Evolutionary conservation across 2,797 vertebrate genomes (phyloP), one percentile per base, ranked within the genome.

Genomic region (Danio jaintianensis): DNA sequence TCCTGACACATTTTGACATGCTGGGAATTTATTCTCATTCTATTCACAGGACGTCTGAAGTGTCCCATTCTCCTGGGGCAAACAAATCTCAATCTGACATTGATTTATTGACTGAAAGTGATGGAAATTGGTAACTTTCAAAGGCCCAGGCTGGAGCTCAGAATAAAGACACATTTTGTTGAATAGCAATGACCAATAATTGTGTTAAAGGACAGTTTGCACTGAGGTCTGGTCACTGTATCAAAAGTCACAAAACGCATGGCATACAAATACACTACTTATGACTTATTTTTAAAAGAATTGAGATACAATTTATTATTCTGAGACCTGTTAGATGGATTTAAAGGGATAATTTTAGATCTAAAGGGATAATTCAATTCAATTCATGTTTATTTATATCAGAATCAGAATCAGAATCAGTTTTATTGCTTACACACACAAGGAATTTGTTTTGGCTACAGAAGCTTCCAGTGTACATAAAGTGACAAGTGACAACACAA

Each of bases 101-200:
- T 79, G 77, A 79, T 79, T 71, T 79, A 71, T 79, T 15, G 77
- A 79, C 56, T 79, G 47, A 53, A 70, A 62, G n/a, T 20, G 63
- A 58, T 78, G 43, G n/a, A 61, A 74, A 61, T 47, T 43, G 15
- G 9, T 2, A 78, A 59, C 56, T 71, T 42, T 79, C 12, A 79
- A 36, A 68, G 47, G 47, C 67, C 62, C 77, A 52, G 66, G 61
- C n/a, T 38, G 7, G 18, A 52, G 36, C 45, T 13, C 9, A 12
- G 10, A 42, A 53, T 29, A 71, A 29, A 53, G 13, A 62, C 56
- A 9, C 8, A 20, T 53, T 62, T 40, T 22, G 40, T 29, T 73
- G 18, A 45, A 53, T 70, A 5, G 40, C 40, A 15, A 0, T 72
- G 40, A 16, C 20, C 36, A 77, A 42, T 58, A 40, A 52, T 50